phyloP scores from a whole-genome alignment of 30 jellyfish, hydroid and myxozoan genomes.

The Haliclystus octoradiatus region DNA sequence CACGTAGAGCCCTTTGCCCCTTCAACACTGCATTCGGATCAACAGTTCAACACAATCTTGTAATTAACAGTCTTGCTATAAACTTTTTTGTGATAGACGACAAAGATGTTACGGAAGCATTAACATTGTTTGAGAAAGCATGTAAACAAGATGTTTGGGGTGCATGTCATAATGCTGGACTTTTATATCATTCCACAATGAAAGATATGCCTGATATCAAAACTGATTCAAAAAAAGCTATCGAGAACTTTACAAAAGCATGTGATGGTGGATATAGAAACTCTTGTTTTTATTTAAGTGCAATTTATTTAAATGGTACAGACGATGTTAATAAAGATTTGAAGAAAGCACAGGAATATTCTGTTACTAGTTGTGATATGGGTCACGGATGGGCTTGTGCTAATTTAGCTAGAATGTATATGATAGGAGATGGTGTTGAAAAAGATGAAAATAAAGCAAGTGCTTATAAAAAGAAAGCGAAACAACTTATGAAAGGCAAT shows the following conservation, averaged over 20 bases:
- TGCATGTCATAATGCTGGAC: constrained; percentile 62
- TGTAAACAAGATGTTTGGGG: constrained; percentile 38
- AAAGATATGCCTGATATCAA: constrained; percentile 27
- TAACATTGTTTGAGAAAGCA: constrained; percentile 29
- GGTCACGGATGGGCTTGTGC: constrained; percentile 86
- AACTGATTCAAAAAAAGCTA: constrained; percentile 34
- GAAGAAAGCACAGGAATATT: constrained; percentile 30
- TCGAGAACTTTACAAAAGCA: constrained; percentile 34
- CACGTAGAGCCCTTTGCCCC: too few relatives aligned
- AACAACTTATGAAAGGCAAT: constrained; percentile 9
- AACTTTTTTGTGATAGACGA: too few relatives aligned
- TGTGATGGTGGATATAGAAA: constrained; percentile 38
- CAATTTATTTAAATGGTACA: constrained; percentile 46
- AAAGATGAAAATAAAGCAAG: constrained; percentile 26
- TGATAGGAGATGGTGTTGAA: constrained; percentile 67
- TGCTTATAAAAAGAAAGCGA: constrained; percentile 31
- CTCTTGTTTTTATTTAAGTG: constrained; percentile 42
- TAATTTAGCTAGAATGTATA: constrained; percentile 48
- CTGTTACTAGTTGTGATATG: constrained; percentile 28
- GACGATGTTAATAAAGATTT: constrained; percentile 40
- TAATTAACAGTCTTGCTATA: too few relatives aligned
- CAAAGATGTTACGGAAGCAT: constrained; percentile 24
- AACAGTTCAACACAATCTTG: too few relatives aligned
- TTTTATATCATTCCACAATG: constrained; percentile 26
- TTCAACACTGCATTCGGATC: too few relatives aligned